Evolutionary conservation across 2,888 invertebrate genomes (phyloP), one percentile per base, ranked within the genome.

Genomic region (Disparrhopalites patrizii): DNA sequence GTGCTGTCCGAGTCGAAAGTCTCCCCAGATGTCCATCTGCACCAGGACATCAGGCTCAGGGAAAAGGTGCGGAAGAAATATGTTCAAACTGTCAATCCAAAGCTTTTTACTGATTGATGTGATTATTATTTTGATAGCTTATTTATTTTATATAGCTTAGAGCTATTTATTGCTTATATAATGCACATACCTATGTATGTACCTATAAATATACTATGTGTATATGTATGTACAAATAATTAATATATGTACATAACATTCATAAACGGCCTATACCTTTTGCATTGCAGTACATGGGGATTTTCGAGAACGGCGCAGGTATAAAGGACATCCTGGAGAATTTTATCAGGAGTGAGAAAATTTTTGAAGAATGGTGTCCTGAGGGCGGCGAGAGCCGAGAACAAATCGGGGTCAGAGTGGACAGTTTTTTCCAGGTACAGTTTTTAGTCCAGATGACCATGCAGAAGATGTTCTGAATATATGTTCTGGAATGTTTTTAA

Each of bases 391-490:
- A 61, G 23, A 51, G 28, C 7, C 8, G 43, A 8, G 52, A 8
- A n/a, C 52, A 62, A 1, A 15, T 28, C 3, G 38, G 18, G 5
- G 3, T 2, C 10, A n/a, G 62, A 25, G n/a, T 51, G 1, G 62
- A 51, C 15, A 51, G 10, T 3, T 62, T 52, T 38, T 31, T 62
- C 8, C 33, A 62, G 25, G 62, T 62, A 33, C 38, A 20, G 33
- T 56, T 5, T 8, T 54, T 33, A 33, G 7, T 15, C 36, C 36
- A n/a, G n/a, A n/a, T n/a, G n/a, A n/a, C n/a, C n/a, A n/a, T n/a
- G n/a, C n/a, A n/a, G n/a, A n/a, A n/a, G n/a, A n/a, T n/a, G n/a
- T n/a, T n/a, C n/a, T n/a, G n/a, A n/a, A n/a, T n/a, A n/a, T n/a
- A n/a, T n/a, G n/a, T n/a, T n/a, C n/a, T n/a, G n/a, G n/a, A n/a